These are phyloP conservation scores for Drosophila watanabei DNA, from an alignment of 1,140 invertebrate genomes.

Conservation along the genomic window DNA sequence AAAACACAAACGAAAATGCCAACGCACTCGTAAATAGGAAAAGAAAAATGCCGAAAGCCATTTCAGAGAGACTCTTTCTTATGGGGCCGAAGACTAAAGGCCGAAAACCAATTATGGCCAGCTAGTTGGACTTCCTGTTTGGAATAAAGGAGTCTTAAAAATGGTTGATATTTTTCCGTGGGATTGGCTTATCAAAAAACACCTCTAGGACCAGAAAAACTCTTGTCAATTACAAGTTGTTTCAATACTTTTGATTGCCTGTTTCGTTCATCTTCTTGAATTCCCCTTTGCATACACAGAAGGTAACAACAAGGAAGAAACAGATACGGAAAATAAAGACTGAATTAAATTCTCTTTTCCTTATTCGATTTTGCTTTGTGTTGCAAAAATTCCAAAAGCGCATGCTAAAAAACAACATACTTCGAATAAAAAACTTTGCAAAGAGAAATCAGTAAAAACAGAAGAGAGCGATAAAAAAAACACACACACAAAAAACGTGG, in stretches of 20 bases:
- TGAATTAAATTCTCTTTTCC: conserved; percentile 24
- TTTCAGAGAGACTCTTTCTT: conserved; percentile 9
- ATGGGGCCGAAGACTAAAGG: conserved; percentile 2
- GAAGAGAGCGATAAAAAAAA: conserved; percentile 5
- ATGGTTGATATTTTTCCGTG: no score
- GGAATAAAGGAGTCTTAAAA: neutral
- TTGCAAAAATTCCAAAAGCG: conserved; percentile 43
- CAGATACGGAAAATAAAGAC: neutral
- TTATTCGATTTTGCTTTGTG: conserved; percentile 22
- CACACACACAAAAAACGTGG: conserved; percentile 64
- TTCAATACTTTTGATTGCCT: conserved; percentile 26
- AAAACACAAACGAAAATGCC: conserved; percentile 12
- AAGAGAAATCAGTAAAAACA: conserved; percentile 57
- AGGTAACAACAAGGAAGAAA: neutral
- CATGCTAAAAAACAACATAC: conserved; percentile 21
- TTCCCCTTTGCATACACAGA: conserved; percentile 1
- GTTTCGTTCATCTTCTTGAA: neutral
- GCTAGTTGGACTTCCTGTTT: conserved; percentile 44
- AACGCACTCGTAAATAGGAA: neutral
- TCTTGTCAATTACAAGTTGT: conserved; percentile 51
- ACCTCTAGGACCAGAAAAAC: conserved; percentile 1
- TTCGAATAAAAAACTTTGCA: conserved; percentile 28
- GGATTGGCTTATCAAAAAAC: no score
- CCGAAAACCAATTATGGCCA: conserved; percentile 35
- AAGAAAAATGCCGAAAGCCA: conserved; percentile 1